Percentiles rank a stretch among this genome's conserved stretches.
Evolutionary conservation across 2,888 invertebrate species (phyloP).

Genomic region (Calameuta filiformis): DNA sequence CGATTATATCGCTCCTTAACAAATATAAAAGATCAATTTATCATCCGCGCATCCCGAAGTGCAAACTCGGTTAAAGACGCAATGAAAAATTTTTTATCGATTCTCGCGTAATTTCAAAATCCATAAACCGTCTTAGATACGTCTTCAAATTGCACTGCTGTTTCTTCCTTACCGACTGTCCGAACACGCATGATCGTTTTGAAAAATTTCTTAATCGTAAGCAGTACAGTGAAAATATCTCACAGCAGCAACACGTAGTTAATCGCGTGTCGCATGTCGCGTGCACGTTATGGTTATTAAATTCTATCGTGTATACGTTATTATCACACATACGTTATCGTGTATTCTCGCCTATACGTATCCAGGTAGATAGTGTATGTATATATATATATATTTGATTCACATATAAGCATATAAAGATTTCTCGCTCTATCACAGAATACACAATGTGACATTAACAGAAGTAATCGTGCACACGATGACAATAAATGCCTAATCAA

Average conservation of each 20-base stretch:
- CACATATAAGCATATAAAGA: neutral
- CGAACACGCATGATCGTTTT: no score
- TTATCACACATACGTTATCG: no score
- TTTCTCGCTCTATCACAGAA: neutral
- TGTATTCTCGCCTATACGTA: neutral
- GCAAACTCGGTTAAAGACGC: no score
- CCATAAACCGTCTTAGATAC: neutral
- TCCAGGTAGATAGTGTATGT: neutral
- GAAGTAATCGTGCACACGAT: neutral
- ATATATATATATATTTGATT: no score
- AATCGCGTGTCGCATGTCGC: neutral
- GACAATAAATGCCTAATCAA: neutral
- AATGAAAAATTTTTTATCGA: neutral
- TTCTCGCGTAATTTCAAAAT: neutral
- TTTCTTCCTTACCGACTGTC: neutral
- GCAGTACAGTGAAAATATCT: neutral
- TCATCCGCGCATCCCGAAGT: neutral
- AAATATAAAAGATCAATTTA: neutral
- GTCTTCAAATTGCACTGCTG: neutral
- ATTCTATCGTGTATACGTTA: neutral
- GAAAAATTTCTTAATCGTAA: neutral
- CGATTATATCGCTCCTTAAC: neutral
- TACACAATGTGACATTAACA: neutral
- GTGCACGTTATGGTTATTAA: neutral
- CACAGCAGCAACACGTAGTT: neutral